A percentile compares a stretch with the other conserved stretches of the same genome.
phyloP scores from a whole-genome alignment of 1,140 invertebrate species.

The Papilio helenus region DNA sequence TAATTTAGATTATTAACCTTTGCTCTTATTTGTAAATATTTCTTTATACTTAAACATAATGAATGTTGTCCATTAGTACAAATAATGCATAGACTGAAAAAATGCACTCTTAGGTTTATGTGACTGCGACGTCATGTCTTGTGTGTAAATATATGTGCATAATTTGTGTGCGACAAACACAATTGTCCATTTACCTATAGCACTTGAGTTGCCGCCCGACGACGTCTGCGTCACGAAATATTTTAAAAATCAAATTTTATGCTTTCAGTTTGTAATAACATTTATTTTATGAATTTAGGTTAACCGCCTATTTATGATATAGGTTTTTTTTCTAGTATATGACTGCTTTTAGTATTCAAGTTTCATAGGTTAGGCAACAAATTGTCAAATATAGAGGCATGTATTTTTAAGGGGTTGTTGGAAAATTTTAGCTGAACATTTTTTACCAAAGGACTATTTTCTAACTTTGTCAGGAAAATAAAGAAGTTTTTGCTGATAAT shows the following conservation, averaged over 20 bases:
- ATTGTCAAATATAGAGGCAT: not conserved
- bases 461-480: not conserved
- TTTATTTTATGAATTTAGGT: too few species aligned
- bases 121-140: not conserved
- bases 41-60: not conserved
- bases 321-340: too few species aligned
- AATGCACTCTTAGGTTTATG: not conserved
- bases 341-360: too few species aligned
- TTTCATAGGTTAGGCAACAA: too few species aligned
- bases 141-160: constrained; percentile 11
- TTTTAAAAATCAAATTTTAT: not conserved
- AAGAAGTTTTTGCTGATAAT: fast-evolving
- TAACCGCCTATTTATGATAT: too few species aligned
- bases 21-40: not conserved
- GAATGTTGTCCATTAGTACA: not conserved
- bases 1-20: too few species aligned
- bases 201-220: not conserved
- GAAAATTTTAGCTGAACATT: too few species aligned
- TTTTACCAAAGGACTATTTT: too few species aligned
- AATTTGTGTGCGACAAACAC: constrained; percentile 7
- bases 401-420: too few species aligned
- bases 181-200: constrained; percentile 15
- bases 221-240: not conserved
- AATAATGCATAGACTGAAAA: not conserved
- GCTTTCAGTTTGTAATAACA: too few species aligned